Base-by-base conservation (phyloP, 2,113 vertebrate genomes). In the Eulacestoma nigropectus region DNA sequence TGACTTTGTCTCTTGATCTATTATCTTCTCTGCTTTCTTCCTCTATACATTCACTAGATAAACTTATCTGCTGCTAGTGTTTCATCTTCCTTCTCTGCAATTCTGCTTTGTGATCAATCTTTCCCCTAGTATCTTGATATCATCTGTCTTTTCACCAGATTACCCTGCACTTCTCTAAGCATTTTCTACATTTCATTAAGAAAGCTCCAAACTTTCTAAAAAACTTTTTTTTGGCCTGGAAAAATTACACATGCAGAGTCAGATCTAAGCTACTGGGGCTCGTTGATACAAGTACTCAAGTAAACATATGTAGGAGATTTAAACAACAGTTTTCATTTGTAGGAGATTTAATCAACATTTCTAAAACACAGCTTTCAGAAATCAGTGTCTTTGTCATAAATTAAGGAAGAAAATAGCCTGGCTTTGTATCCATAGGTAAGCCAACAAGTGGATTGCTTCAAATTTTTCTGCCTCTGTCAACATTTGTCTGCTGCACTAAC, bases 51-150 rank as follows among this genome's bases (percentile, higher is more conserved):
- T 93, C 79, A 69, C 69, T 72, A 92, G 88, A 94, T 94, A 95
- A 90, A 90, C 56, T 84, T 88, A 86, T 72, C 90, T 93, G 29
- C 67, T 94, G 75, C 80, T 75, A 44, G 44, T 49, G 69, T 92
- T 96, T 92, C 86, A 75, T 94, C 86, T 97, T 57, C 74, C 62
- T 90, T 90, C 82, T 92, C 73, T 90, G 81, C 79, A 94, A 18
- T 77, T 94, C 82, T 89, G 41, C 76, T 92, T 74, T 94, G 86
- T 79, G 90, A 92, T 95, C 92, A 84, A 70, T 93, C 93, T 96
- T 94, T 90, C 39, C 44, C 39, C 60, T 7, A 0, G n/a, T 93
- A 87, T 94, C 95, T 94, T 72, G 52, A 93, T 75, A 92, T 92
- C 64, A 75, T 90, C 79, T 64, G 39, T 86, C 85, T 92, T 90